Conservation (phyloP, 1,140 invertebrate species). For the Homarus americanus region DNA sequence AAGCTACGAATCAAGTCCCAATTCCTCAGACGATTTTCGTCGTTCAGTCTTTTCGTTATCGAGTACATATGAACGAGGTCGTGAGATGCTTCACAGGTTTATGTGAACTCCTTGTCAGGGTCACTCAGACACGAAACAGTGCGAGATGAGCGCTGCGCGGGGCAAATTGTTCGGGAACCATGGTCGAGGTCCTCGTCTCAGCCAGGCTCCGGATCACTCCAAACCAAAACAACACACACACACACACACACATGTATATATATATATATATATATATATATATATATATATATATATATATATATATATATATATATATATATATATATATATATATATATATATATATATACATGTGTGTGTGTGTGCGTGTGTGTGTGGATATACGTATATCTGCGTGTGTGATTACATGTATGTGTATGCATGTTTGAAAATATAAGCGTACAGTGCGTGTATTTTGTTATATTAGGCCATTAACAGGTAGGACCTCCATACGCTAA, state of each 20-base stretch:
- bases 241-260: neutral
- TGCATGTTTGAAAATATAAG: neutral
- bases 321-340: neutral
- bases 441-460: too few relatives aligned
- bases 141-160: neutral
- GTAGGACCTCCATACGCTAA: too few relatives aligned
- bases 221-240: constrained; percentile 45
- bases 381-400: neutral
- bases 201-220: constrained; percentile 13
- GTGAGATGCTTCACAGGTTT: too few relatives aligned
- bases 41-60: neutral
- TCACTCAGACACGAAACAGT: constrained; percentile 1
- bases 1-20: neutral
- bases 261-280: constrained; percentile 14
- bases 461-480: too few relatives aligned
- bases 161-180: neutral
- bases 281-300: constrained; percentile 35
- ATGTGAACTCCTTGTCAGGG: too few relatives aligned
- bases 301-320: constrained; percentile 31
- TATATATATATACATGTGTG: neutral
- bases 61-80: too few relatives aligned
- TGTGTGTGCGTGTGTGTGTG: constrained; percentile 5
- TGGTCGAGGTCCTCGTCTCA: constrained; percentile 5
- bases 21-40: too few relatives aligned
- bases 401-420: neutral